A percentile compares a stretch with the other conserved stretches of the same genome.
Evolutionary conservation across 2,797 vertebrate species (phyloP).

Genomic region (Labroides dimidiatus): DNA sequence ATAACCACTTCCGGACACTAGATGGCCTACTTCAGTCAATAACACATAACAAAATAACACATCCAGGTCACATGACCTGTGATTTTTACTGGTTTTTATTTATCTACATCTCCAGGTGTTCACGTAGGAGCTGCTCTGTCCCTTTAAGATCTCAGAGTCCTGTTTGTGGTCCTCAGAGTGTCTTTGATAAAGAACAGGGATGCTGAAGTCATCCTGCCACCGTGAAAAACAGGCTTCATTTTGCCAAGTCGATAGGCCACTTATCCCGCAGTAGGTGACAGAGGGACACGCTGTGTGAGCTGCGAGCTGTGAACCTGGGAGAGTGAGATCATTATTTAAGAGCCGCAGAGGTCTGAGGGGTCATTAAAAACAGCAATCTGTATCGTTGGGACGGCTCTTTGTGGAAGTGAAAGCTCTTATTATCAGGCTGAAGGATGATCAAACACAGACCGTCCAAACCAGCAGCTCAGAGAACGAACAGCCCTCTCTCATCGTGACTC

Average conservation of each 20-base stretch:
- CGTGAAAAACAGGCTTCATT: constrained; percentile 35
- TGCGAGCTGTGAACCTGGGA: constrained; percentile 40
- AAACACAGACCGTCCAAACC: constrained; percentile 26
- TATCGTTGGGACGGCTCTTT: constrained; percentile 20
- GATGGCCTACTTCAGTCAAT: no score
- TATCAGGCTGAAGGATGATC: constrained; percentile 44
- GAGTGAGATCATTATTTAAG: constrained; percentile 64
- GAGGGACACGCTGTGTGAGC: constrained; percentile 49
- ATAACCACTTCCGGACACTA: no score
- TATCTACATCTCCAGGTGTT: no score
- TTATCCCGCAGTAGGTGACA: constrained; percentile 51
- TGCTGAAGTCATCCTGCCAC: constrained; percentile 22
- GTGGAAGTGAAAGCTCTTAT: constrained; percentile 39
- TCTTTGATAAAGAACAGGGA: neutral
- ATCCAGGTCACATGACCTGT: no score
- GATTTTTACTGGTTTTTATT: no score
- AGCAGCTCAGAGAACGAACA: constrained; percentile 39
- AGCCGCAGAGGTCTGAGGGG: constrained; percentile 43
- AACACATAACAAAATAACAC: no score
- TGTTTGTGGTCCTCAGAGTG: neutral
- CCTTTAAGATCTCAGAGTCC: neutral
- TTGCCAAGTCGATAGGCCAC: constrained; percentile 40
- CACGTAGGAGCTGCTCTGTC: neutral
- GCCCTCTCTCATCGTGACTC: constrained; percentile 38
- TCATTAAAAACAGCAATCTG: constrained; percentile 55